Conservation (phyloP, 2,797 vertebrate species). For the Iguana delicatissima region DNA sequence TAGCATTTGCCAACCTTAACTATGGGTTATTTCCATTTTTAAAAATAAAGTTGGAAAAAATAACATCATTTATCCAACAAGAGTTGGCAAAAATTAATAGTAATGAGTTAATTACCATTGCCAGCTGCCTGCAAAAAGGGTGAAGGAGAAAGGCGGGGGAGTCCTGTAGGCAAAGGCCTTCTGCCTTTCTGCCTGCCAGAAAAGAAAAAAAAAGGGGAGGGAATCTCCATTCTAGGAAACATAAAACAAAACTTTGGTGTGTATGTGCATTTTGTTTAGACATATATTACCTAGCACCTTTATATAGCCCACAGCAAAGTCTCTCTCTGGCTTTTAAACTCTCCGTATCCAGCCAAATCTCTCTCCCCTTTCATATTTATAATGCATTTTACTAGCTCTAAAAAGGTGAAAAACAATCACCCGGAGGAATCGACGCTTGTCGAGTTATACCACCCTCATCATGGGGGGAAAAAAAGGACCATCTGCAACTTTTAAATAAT, state of each 20-base stretch:
- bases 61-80: constrained; percentile 72
- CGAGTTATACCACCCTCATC: constrained; percentile 59
- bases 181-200: constrained; percentile 70
- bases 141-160: constrained; percentile 34
- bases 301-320: constrained; percentile 65
- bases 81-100: constrained; percentile 77
- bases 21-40: constrained; percentile 27
- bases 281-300: constrained; percentile 68
- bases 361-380: constrained; percentile 65
- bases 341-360: constrained; percentile 64
- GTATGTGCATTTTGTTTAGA: constrained; percentile 56
- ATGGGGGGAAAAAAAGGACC: constrained; percentile 26
- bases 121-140: constrained; percentile 74
- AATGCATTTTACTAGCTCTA: constrained; percentile 73
- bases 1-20: constrained; percentile 54
- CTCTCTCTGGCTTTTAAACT: constrained; percentile 67
- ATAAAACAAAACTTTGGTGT: constrained; percentile 64
- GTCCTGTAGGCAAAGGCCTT: constrained; percentile 76
- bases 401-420: constrained; percentile 61
- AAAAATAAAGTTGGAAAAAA: constrained; percentile 62
- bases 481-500: constrained; percentile 65
- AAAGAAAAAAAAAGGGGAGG: constrained; percentile 58
- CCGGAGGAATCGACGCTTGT: constrained; percentile 57
- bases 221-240: constrained; percentile 59
- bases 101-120: constrained; percentile 79